Evolutionary conservation across 2,113 vertebrate genomes (phyloP), one percentile per base, ranked within the genome.

Genomic region (Corythornis cristatus): DNA sequence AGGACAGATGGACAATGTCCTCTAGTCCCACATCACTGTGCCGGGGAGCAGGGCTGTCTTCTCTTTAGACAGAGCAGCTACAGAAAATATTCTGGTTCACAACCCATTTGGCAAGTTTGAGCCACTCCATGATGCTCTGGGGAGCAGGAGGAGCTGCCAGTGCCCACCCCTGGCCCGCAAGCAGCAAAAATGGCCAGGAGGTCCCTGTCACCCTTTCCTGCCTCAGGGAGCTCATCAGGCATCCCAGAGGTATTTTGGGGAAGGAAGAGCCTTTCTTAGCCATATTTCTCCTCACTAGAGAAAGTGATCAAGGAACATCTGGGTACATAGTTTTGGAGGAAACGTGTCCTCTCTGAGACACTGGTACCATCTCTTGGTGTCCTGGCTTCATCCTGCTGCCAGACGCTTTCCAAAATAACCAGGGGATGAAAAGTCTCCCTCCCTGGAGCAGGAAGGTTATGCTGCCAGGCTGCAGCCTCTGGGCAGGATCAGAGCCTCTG

Each of bases 81-180:
- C 28, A 87, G 45, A 45, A 57, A 53, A 11, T 79, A 11, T 35
- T 68, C 75, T 76, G 18, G 5, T 81, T 84, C 10, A 7, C 93
- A 54, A 61, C 66, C 26, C 13, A 40, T 58, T 79, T 88, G 75
- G 62, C 57, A 82, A 43, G 29, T 79, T 15, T 23, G 57, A 82
- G 50, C 31, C 42, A 18, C 60, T 79, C 64, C 58, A n/a, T n/a
- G n/a, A 23, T 79, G 35, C 20, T 75, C 66, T 0, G 4, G 46
- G 40, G 46, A 50, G 71, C 4, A 4, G 53, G 15, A 89, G 58
- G 61, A 45, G 3, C 40, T 57, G n/a, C 28, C 28, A 26, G 15
- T 29, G n/a, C 12, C 65, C 1, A 0, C 42, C 23, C 62, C 8
- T 53, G 53, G 73, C 40, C 35, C 2, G 1, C 26, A 43, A 45